Conservation (phyloP, 2,888 invertebrate species). For the Muscina levida region DNA sequence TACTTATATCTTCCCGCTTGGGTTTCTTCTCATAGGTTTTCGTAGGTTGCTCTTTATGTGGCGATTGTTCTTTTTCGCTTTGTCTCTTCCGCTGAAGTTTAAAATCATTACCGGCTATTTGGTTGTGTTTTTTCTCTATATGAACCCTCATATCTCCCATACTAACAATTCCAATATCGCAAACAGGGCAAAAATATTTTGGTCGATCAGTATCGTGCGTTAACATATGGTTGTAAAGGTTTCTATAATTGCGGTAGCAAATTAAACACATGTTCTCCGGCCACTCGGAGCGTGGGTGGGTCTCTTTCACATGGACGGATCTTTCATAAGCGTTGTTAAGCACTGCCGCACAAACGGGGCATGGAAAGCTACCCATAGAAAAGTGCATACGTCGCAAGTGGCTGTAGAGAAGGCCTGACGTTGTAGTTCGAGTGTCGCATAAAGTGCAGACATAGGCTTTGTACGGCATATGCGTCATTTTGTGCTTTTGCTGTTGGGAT, state of each 20-base stretch:
- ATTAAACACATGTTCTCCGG: constrained; percentile 18
- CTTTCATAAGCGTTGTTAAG: constrained; percentile 13
- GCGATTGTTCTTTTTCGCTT: not conserved
- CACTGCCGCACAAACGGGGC: constrained; percentile 19
- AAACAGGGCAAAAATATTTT: not conserved
- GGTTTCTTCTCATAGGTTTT: too few species aligned
- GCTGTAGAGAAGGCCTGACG: constrained; percentile 4
- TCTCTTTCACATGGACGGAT: constrained; percentile 7
- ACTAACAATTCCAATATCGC: not conserved
- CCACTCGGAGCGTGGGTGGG: constrained; percentile 36
- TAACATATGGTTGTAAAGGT: not conserved
- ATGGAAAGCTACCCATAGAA: constrained; percentile 7
- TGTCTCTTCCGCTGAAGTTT: not conserved
- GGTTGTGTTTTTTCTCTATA: not conserved
- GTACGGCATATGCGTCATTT: constrained; percentile 63
- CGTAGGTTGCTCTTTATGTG: not conserved
- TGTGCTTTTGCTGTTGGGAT: constrained; percentile 48
- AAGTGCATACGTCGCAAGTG: constrained; percentile 26
- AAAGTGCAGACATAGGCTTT: constrained; percentile 62
- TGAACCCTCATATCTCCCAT: not conserved
- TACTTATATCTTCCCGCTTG: not conserved
- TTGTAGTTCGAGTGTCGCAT: constrained; percentile 28
- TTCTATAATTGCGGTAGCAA: constrained; percentile 5
- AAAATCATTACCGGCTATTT: not conserved
- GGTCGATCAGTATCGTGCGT: constrained; percentile 6